Conservation (phyloP, 2,888 invertebrate genomes). For the Ariolimax columbianus region DNA sequence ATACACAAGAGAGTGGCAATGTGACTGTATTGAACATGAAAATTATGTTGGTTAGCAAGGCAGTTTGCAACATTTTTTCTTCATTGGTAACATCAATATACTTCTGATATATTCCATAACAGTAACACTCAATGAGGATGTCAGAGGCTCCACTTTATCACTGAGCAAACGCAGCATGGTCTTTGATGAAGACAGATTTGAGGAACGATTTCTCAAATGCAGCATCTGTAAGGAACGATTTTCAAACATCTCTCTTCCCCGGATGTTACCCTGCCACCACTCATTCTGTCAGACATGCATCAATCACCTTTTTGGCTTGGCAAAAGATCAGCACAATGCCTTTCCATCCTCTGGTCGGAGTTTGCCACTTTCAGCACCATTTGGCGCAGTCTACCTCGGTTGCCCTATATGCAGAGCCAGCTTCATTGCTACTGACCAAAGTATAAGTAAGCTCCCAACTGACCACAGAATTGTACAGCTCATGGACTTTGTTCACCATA, state of each 20-base stretch:
- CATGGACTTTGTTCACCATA: conserved; percentile 69
- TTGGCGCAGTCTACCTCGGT: conserved; percentile 64
- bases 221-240: conserved; percentile 66
- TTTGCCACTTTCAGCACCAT: conserved; percentile 50
- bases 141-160: conserved; percentile 41
- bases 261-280: conserved; percentile 72
- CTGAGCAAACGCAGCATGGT: conserved; percentile 64
- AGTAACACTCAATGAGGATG: conserved; percentile 43
- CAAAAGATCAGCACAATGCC: conserved; percentile 63
- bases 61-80: not conserved
- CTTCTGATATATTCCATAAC: not conserved
- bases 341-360: conserved; percentile 54
- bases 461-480: conserved; percentile 72
- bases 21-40: not conserved
- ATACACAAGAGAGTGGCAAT: not conserved
- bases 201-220: conserved; percentile 69
- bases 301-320: conserved; percentile 60
- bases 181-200: conserved; percentile 69
- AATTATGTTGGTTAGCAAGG: too few relatives aligned
- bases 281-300: conserved; percentile 67
- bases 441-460: conserved; percentile 64
- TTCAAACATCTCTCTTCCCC: conserved; percentile 60
- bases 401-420: conserved; percentile 65
- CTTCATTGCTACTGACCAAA: conserved; percentile 68
- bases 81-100: not conserved